Evolutionary conservation across 2,113 vertebrate genomes (phyloP).

Genomic region (Hipposideros armiger): DNA sequence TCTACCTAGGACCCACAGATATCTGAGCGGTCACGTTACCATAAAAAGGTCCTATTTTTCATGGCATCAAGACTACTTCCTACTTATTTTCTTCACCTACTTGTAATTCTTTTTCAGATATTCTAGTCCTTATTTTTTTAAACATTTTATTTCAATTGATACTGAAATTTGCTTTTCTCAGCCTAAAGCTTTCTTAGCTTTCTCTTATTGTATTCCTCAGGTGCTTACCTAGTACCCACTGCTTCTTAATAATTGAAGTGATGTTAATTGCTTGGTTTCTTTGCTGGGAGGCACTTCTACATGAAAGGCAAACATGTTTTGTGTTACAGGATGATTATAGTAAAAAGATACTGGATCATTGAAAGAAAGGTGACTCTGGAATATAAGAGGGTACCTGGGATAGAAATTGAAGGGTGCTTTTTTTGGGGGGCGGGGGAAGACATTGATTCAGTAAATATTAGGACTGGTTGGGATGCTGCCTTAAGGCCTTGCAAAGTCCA

Average conservation of each 20-base stretch:
- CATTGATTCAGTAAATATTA: not conserved
- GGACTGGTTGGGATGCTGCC: not conserved
- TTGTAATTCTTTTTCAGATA: slow-evolving; percentile 17
- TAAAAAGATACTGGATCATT: slow-evolving; percentile 21
- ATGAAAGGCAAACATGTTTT: slow-evolving; percentile 45
- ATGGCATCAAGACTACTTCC: not conserved
- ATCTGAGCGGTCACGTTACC: not conserved
- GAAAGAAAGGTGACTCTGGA: not conserved
- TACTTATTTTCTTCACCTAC: slow-evolving; percentile 20
- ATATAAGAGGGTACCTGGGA: not conserved
- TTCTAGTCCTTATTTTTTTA: slow-evolving; percentile 57
- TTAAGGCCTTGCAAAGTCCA: not conserved
- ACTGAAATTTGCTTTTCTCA: slow-evolving; percentile 32
- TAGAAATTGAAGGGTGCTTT: slow-evolving; percentile 48
- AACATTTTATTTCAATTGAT: slow-evolving; percentile 37
- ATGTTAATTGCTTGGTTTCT: slow-evolving; percentile 45
- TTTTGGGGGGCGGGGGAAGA: not conserved
- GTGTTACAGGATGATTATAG: slow-evolving; percentile 20
- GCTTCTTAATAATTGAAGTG: slow-evolving; percentile 11
- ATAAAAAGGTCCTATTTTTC: not conserved
- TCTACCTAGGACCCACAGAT: not conserved
- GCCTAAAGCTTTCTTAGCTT: not conserved
- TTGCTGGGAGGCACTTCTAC: not conserved
- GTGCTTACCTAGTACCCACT: not conserved
- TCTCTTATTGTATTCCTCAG: not conserved